Conservation (phyloP, 2,888 invertebrate species). For the Pyrocoelia pectoralis region DNA sequence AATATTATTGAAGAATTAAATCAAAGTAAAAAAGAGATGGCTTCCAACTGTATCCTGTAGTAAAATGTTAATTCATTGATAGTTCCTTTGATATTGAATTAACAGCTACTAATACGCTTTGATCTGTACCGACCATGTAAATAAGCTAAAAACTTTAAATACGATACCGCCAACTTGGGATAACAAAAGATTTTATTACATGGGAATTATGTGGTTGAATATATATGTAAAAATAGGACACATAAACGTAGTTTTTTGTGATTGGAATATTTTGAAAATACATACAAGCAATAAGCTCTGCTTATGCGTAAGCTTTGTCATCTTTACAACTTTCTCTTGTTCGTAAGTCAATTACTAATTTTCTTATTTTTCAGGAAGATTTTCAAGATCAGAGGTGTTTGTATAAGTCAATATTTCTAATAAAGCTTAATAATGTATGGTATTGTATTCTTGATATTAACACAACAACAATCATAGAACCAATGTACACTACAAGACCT, state of each 20-base stretch:
- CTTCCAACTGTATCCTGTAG: conserved; percentile 60
- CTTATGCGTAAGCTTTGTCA: no score
- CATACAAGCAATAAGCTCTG: no score
- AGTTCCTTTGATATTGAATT: conserved; percentile 60
- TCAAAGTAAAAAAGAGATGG: conserved; percentile 53
- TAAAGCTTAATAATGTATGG: no score
- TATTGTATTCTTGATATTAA: no score
- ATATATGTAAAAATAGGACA: neutral
- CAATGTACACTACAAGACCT: no score
- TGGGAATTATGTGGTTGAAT: neutral
- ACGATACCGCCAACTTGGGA: conserved; percentile 53
- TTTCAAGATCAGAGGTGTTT: no score
- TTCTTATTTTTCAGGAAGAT: no score
- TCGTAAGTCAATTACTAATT: no score
- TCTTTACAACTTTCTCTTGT: no score
- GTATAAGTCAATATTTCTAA: no score
- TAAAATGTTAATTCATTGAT: conserved; percentile 60
- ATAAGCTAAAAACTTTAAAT: conserved; percentile 53
- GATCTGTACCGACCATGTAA: conserved; percentile 57
- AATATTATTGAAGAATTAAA: conserved; percentile 54
- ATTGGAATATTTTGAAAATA: no score
- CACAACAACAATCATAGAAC: no score
- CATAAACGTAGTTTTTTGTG: neutral
- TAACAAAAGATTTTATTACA: conserved; percentile 54
- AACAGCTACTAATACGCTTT: conserved; percentile 55